Base-by-base conservation (phyloP, 2,888 invertebrate species). In the Callyntrura guangdongensis region DNA sequence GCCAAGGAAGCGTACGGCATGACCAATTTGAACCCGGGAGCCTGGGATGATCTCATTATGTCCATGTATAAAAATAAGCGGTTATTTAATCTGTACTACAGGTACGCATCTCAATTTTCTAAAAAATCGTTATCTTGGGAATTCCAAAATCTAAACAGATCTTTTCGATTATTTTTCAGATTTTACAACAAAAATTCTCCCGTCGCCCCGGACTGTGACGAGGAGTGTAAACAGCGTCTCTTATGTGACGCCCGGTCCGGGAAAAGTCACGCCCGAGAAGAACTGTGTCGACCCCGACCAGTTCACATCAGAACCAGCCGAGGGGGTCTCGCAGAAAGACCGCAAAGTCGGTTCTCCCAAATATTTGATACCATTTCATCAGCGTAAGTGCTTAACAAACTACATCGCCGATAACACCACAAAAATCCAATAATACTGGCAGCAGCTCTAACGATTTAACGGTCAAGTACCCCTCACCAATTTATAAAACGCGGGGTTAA, bases 151-250 rank as follows among this genome's bases (percentile, higher is more conserved):
- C 22, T 69, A 22, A 20, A 20, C n/a, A n/a, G n/a, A n/a, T n/a
- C n/a, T n/a, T n/a, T n/a, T n/a, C n/a, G n/a, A n/a, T n/a, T 69
- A 59, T 25, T 67, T 72, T 86, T 0, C 94, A 98, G 98, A 94
- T 97, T 98, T 95, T 98, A 98, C 95, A 98, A 98, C 96, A 98
- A 98, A 95, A 98, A 97, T 94, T 98, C 98, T 89, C 98, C 98
- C 0, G 97, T 97, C 0, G 96, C 97, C 61, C 97, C 98, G 11
- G 95, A 95, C 0, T 98, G 98, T 95, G 97, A 98, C 95, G 97
- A 97, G 8, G 97, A 97, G 94, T 98, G 98, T 94, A 97, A 97
- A 92, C 98, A 98, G 95, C 96, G 98, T 69, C 96, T 98, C 94
- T 95, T 98, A 56, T 98, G 98, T 95, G 98, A 98, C 95, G 96